These are phyloP conservation scores for Drosophila flavopinicola DNA, from an alignment of 2,888 invertebrate genomes.

Conservation along the genomic window DNA sequence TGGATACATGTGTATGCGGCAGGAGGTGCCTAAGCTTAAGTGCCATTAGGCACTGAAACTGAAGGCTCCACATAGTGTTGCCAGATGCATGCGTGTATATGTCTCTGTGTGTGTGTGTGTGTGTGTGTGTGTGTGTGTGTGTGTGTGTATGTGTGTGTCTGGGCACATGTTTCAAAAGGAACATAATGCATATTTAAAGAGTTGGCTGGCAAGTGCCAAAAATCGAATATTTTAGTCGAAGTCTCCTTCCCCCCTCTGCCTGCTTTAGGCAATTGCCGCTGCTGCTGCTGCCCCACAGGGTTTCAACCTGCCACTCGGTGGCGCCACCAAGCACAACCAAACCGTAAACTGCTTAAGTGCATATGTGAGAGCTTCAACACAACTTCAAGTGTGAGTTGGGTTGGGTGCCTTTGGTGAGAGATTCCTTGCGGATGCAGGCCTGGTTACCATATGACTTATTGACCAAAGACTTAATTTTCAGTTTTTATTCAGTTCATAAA, in stretches of 20 bases:
- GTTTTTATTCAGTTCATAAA: too few species aligned
- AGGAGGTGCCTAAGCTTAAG: constrained; percentile 74
- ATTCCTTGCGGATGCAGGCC: neutral
- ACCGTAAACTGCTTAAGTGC: constrained; percentile 44
- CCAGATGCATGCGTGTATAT: constrained; percentile 6
- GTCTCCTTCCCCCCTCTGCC: constrained; percentile 1
- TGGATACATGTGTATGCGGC: constrained; percentile 7
- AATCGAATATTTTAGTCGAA: constrained; percentile 71
- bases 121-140: constrained; percentile 7
- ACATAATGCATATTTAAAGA: constrained; percentile 79
- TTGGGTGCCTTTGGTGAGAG: neutral
- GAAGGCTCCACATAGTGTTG: constrained; percentile 31
- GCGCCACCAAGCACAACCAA: constrained; percentile 22
- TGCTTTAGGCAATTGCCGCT: constrained; percentile 38
- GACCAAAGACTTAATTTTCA: too few species aligned
- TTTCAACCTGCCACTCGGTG: constrained; percentile 52
- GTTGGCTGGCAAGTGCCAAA: constrained; percentile 76
- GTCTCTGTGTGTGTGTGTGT: constrained; percentile 7
- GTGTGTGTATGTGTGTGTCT: constrained; percentile 20
- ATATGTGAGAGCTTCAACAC: constrained; percentile 5
- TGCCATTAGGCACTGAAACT: constrained; percentile 70
- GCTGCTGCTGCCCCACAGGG: constrained; percentile 18
- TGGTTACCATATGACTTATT: too few species aligned
- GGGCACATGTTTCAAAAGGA: constrained; percentile 61
- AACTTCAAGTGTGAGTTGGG: constrained; percentile 2